phyloP scores from a whole-genome alignment of 2,113 vertebrate genomes.

The Aegithalos caudatus region DNA sequence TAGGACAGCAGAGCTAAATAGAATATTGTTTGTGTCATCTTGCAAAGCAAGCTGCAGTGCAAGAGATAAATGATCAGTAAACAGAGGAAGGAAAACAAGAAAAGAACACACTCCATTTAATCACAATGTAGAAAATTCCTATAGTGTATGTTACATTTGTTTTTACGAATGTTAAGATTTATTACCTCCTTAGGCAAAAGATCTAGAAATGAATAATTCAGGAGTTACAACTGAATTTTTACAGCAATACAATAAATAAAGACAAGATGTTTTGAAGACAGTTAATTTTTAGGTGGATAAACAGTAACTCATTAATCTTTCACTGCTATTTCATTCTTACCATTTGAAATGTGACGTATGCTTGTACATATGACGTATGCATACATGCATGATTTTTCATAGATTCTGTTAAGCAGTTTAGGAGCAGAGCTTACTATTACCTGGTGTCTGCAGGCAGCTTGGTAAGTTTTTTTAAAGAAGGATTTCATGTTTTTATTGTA shows the following conservation, averaged over 20 bases:
- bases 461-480: not conserved
- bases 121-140: not conserved
- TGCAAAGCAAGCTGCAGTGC: not conserved
- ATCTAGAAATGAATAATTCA: not conserved
- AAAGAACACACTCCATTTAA: not conserved
- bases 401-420: not conserved
- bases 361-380: not conserved
- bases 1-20: not conserved
- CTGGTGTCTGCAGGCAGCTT: not conserved
- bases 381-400: not conserved
- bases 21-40: not conserved
- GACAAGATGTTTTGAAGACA: not conserved
- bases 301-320: not conserved
- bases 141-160: not conserved
- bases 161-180: not conserved
- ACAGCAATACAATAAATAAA: not conserved
- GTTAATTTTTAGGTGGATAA: not conserved
- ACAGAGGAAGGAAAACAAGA: not conserved
- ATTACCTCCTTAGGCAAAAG: not conserved
- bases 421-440: not conserved
- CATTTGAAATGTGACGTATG: not conserved
- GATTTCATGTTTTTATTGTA: not conserved
- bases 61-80: not conserved
- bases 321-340: not conserved
- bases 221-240: not conserved